Evolutionary conservation across 64 coral and sea anemone species (phyloP), one percentile per base, ranked within the genome.

Genomic region (Platygyra sinensis): DNA sequence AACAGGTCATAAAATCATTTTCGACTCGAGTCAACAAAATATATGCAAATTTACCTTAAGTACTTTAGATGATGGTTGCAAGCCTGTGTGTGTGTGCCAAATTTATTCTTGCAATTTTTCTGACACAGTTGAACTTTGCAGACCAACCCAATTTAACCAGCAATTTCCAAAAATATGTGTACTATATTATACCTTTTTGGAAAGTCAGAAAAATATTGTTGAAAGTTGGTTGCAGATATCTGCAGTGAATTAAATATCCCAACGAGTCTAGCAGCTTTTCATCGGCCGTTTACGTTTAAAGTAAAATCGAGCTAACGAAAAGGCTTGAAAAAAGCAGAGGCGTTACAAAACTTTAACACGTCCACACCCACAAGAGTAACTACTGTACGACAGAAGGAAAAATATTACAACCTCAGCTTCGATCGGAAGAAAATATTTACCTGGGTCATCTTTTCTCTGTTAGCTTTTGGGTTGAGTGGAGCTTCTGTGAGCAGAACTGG

Each of bases 21-120:
- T 55, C n/a, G 0, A 54, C 15, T 29, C 2, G 2, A 30, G 25
- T 10, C 49, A 54, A 79, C 20, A 50, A 79, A 24, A 17, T 19
- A 80, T 31, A 80, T 82, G 80, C 80, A 82, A 82, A 82, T 82
- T 82, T 64, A 29, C 8, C 17, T 9, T 65, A 63, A 39, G 30
- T 65, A 64, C 17, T 33, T 17, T 0, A 17, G 78, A 61, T 8
- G 57, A 16, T 14, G 55, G 24, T 59, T 27, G 18, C 46, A 50
- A 76, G 11, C 8, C 1, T 16, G 1, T 14, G 15, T 57, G 54
- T 57, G 15, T 15, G 54, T 67, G 30, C 60, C 30, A 2, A 7
- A 33, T 82, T 64, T 11, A 52, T 62, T 81, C 62, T 18, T 12
- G 11, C 30, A 39, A 46, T 79, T 79, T 29, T 2, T 60, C 3